Evolutionary conservation across 2,797 vertebrate genomes (phyloP).

Genomic region (Enteromius argenteus): DNA sequence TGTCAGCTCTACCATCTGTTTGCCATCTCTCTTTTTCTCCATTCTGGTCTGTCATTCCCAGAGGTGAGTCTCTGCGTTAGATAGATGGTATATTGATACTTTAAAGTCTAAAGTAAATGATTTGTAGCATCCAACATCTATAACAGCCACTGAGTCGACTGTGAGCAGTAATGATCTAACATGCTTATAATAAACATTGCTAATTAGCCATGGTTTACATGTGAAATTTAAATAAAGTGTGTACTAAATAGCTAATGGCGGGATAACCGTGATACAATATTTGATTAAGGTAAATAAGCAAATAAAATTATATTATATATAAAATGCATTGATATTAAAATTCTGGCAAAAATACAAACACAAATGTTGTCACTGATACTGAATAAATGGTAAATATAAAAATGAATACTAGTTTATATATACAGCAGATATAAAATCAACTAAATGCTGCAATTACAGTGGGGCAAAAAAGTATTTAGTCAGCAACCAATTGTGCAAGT

Average conservation of each 20-base stretch:
- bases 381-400: not conserved
- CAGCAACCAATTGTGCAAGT: too few species aligned
- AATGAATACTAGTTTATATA: not conserved
- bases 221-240: not conserved
- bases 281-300: not conserved
- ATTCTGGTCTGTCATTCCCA: not conserved
- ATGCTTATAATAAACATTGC: not conserved
- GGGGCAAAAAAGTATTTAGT: too few species aligned
- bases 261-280: not conserved
- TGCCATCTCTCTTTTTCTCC: not conserved
- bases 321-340: not conserved
- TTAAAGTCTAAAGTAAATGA: not conserved
- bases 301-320: not conserved
- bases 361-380: not conserved
- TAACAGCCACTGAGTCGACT: not conserved
- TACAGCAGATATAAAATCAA: not conserved
- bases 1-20: slow-evolving; percentile 21
- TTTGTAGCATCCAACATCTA: not conserved
- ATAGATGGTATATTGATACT: not conserved
- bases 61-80: not conserved
- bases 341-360: not conserved
- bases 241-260: not conserved
- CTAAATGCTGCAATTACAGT: too few species aligned
- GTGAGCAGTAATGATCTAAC: not conserved
- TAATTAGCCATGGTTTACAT: not conserved